A percentile compares a stretch with the other conserved stretches of the same genome.
Evolutionary conservation across 2,888 invertebrate species (phyloP).

Genomic region (Priocnemis perturbator): DNA sequence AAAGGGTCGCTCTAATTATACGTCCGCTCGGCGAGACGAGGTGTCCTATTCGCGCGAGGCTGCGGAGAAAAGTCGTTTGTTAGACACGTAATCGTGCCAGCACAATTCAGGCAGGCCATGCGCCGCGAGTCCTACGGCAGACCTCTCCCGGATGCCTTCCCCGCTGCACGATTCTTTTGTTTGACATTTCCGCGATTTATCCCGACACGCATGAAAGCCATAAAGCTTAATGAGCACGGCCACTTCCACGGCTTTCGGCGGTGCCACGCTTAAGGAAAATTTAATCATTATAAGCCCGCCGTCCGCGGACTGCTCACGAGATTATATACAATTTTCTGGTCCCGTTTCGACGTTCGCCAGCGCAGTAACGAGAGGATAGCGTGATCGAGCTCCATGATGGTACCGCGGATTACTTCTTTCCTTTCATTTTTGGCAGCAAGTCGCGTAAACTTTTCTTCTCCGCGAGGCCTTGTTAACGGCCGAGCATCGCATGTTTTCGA

Average conservation of each 20-base stretch:
- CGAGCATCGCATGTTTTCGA: no score
- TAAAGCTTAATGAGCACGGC: not conserved
- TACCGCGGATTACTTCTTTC: slow-evolving; percentile 16
- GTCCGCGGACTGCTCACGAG: slow-evolving; percentile 23
- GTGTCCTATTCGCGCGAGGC: no score
- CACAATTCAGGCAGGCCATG: no score
- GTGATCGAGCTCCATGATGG: slow-evolving; percentile 39
- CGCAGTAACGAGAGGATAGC: slow-evolving; percentile 51
- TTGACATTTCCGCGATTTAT: no score
- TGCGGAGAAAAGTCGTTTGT: no score
- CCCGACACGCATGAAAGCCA: no score
- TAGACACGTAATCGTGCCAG: no score
- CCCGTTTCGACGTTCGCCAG: slow-evolving; percentile 14
- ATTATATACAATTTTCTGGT: slow-evolving; percentile 29
- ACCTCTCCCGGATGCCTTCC: no score
- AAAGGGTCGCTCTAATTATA: no score
- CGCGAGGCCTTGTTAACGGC: not conserved
- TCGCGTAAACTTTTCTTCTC: slow-evolving; percentile 13
- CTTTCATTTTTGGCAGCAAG: slow-evolving; percentile 18
- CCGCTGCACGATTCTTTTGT: no score
- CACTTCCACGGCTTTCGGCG: not conserved
- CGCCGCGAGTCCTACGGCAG: no score
- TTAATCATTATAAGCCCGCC: slow-evolving; percentile 20
- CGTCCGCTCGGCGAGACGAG: no score
- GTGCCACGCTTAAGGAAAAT: not conserved